Evolutionary conservation across 2,113 vertebrate species (phyloP), one percentile per base, ranked within the genome.

Genomic region (Passer montanus): DNA sequence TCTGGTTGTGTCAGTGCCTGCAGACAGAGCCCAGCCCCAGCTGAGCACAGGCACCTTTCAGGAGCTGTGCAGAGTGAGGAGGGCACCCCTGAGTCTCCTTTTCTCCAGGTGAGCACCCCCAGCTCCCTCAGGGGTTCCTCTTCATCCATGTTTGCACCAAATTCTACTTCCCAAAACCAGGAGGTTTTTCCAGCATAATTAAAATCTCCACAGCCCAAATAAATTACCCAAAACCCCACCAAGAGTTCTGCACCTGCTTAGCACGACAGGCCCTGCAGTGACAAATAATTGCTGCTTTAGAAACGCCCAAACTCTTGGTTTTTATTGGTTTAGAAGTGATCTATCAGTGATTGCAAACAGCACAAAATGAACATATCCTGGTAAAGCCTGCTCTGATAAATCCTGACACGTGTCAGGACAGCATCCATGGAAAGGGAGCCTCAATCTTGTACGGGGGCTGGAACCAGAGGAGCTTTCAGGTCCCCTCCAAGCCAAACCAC

Each of bases 161-260:
- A 4, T 55, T 14, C n/a, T 1, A 2, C 7, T 4, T 13, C 4
- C 2, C 4, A 7, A 30, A 4, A 15, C 8, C 15, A 5, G 18
- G 26, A 56, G 27, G 27, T 50, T 21, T 21, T 60, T 1, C 62
- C 60, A 56, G 80, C 31, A 2, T n/a, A 27, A 66, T 14, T 3
- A 18, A 64, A 27, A 79, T 21, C 15, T 74, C 41, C 21, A 0
- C n/a, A 28, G 13, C 15, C 28, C 72, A 53, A 44, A 81, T 8
- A 11, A 1, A 31, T 37, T 13, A 14, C 26, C 39, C 37, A 44
- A 88, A 94, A 19, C 4, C 55, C 24, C 15, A 15, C 39, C 4
- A 39, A 22, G 27, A 11, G 24, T 47, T 1, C 35, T 1, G 5
- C 3, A 4, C 31, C 64, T 20, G 46, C 47, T 63, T 3, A 28